These are phyloP conservation scores for Lasioglossum oenotherae DNA, from an alignment of 2,888 invertebrate genomes.

Conservation along the genomic window DNA sequence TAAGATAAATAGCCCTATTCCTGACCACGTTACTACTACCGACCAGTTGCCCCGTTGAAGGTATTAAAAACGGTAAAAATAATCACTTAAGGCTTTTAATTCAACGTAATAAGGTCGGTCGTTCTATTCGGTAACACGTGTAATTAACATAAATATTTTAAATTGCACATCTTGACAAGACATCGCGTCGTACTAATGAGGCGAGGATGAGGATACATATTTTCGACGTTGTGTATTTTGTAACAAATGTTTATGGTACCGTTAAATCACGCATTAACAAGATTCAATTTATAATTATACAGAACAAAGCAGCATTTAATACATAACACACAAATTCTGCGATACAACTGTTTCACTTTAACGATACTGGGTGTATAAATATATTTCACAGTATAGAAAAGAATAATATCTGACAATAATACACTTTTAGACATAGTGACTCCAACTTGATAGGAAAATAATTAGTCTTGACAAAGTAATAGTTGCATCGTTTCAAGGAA, in stretches of 20 bases:
- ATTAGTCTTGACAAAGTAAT: neutral
- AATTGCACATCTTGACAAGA: neutral
- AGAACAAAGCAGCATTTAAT: neutral
- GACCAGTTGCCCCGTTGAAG: neutral
- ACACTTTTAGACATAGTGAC: neutral
- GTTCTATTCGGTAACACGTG: neutral
- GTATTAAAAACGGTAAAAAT: neutral
- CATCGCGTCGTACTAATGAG: neutral
- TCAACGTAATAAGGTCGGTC: neutral
- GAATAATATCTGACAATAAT: neutral
- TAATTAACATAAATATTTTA: slow-evolving; percentile 1
- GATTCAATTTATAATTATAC: neutral
- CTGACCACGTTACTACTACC: neutral
- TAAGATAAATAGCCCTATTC: neutral
- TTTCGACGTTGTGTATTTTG: neutral
- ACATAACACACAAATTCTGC: no score
- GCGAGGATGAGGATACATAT: neutral
- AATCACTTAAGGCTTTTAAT: neutral
- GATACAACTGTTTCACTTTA: neutral
- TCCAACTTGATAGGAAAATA: neutral
- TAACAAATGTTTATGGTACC: neutral
- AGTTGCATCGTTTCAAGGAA: no score
- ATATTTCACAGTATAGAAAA: neutral
- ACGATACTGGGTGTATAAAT: neutral
- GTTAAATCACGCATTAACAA: neutral